phyloP scores from a whole-genome alignment of 2,113 vertebrate species.

The Numida meleagris region DNA sequence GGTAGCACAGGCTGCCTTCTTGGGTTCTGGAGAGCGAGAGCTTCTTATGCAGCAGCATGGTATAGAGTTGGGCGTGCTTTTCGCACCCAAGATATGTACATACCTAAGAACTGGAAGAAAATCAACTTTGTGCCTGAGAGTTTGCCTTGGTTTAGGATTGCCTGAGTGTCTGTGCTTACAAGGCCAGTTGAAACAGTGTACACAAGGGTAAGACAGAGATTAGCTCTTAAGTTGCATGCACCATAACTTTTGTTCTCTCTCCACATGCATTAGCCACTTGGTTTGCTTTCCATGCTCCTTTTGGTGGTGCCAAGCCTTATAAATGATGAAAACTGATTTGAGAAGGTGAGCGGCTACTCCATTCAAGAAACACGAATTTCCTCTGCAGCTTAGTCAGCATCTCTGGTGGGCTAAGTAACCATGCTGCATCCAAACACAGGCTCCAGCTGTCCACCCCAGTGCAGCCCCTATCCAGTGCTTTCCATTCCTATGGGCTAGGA shows the following conservation, averaged over 20 bases:
- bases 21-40: neutral
- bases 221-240: neutral
- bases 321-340: neutral
- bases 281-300: neutral
- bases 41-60: neutral
- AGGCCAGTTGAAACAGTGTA: neutral
- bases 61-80: neutral
- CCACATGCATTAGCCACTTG: neutral
- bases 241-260: neutral
- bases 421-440: neutral
- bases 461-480: neutral
- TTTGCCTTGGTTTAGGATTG: neutral
- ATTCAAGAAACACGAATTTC: neutral
- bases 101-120: neutral
- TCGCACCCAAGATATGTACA: fast-evolving
- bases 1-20: neutral
- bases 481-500: neutral
- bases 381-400: neutral
- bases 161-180: neutral
- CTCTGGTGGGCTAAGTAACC: neutral
- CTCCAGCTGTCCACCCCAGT: neutral
- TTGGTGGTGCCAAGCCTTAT: neutral
- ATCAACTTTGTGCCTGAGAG: neutral
- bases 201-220: neutral
- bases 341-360: neutral